phyloP scores from a whole-genome alignment of 53 echinoderm and acorn worm species.

The Antedon mediterranea region DNA sequence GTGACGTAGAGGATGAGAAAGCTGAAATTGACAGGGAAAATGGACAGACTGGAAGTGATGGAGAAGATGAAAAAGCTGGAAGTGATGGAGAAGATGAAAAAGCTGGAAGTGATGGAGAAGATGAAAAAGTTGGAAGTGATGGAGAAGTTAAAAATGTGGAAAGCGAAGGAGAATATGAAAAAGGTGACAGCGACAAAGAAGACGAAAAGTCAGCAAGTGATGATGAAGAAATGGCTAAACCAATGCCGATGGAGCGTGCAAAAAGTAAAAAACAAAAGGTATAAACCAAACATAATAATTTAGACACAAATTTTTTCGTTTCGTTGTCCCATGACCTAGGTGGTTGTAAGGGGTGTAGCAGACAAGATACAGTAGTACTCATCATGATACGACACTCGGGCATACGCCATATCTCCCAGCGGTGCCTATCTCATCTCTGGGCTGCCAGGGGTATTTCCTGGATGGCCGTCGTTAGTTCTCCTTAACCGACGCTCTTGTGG shows the following conservation, averaged over 20 bases:
- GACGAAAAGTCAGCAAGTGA: conserved; percentile 14
- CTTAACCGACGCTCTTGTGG: too few species aligned
- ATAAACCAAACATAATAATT: conserved; percentile 7
- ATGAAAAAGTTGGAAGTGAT: background rate
- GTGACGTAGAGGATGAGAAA: background rate
- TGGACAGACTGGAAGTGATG: background rate
- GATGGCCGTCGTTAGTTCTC: too few species aligned
- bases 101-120: background rate
- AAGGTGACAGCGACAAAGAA: background rate
- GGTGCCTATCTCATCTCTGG: too few species aligned
- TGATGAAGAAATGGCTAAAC: conserved; percentile 13
- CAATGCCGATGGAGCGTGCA: background rate
- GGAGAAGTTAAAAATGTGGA: conserved; percentile 3
- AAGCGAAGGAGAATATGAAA: conserved; percentile 7
- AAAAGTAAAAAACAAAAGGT: background rate
- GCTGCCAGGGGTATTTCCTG: too few species aligned
- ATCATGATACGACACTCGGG: too few species aligned
- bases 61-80: background rate
- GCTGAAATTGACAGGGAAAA: background rate
- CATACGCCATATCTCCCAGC: too few species aligned
- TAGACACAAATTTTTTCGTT: background rate
- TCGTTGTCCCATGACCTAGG: too few species aligned
- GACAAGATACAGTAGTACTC: too few species aligned
- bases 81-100: background rate
- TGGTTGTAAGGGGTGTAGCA: too few species aligned